Evolutionary conservation across 2,113 vertebrate genomes (phyloP).

Genomic region (Mustela nigripes): DNA sequence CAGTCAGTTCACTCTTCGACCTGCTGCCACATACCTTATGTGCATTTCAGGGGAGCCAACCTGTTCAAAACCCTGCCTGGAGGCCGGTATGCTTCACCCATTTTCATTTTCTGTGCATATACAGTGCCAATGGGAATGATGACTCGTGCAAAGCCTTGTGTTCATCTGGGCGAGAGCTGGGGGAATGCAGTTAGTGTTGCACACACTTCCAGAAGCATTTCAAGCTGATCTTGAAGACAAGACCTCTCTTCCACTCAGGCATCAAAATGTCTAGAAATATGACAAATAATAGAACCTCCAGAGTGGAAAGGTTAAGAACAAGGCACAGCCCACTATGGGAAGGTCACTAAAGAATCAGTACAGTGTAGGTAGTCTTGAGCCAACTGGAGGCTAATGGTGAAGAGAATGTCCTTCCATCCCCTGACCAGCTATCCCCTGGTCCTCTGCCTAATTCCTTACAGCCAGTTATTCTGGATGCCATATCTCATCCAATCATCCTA

Average conservation of each 20-base stretch:
- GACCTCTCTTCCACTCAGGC: background rate
- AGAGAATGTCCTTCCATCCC: too few species aligned
- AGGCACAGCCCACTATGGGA: rapidly evolving
- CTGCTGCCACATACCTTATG: background rate
- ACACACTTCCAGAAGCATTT: constrained; percentile 58
- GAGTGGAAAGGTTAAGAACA: background rate
- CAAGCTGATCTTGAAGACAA: constrained; percentile 69
- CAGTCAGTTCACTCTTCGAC: background rate
- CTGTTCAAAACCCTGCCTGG: constrained; percentile 14
- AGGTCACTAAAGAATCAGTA: background rate
- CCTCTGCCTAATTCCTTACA: background rate
- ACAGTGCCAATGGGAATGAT: constrained; percentile 16
- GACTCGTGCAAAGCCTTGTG: constrained; percentile 62
- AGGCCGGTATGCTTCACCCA: constrained; percentile 4
- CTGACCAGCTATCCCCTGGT: background rate
- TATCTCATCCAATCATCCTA: background rate
- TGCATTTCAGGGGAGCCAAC: background rate
- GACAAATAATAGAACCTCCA: constrained; percentile 57
- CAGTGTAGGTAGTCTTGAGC: background rate
- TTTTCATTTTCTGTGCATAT: background rate
- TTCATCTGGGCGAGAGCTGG: constrained; percentile 32
- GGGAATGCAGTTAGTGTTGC: constrained; percentile 46
- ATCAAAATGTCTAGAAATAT: constrained; percentile 12
- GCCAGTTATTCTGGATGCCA: background rate
- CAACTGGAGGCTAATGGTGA: background rate